A percentile compares a stretch with the other conserved stretches of the same genome.
Conservation (phyloP, 2,113 vertebrate species). For the Eudorcas thomsonii region DNA sequence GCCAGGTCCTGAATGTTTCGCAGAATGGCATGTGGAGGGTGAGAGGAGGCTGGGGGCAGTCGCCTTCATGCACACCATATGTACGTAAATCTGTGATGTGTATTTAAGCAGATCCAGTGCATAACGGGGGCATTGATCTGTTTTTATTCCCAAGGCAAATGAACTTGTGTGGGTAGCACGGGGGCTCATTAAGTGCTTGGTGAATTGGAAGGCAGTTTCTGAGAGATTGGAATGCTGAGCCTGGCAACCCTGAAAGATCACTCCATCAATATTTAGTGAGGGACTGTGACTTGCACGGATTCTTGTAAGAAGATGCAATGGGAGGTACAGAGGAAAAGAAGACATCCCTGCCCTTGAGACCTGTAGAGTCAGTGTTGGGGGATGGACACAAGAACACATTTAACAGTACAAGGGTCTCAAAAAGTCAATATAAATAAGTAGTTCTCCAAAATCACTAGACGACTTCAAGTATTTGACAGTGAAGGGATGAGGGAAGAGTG, state of each 20-base stretch:
- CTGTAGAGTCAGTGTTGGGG: background rate
- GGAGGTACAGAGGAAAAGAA: background rate
- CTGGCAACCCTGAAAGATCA: slow-evolving; percentile 13
- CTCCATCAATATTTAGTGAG: slow-evolving; percentile 20
- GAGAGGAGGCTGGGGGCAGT: background rate
- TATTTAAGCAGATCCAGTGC: slow-evolving; percentile 33
- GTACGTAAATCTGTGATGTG: background rate
- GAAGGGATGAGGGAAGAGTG: background rate
- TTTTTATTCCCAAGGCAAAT: slow-evolving; percentile 65
- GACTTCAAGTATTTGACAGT: background rate
- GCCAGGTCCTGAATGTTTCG: background rate
- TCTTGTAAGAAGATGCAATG: background rate
- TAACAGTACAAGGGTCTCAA: background rate
- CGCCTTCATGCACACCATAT: background rate
- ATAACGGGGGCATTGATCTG: slow-evolving; percentile 52
- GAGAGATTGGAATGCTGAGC: slow-evolving; percentile 41
- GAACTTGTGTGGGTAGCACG: slow-evolving; percentile 42
- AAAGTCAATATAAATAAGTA: background rate
- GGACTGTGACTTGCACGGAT: background rate
- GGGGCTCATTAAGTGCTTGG: slow-evolving; percentile 53
- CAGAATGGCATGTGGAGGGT: background rate
- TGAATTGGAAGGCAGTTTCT: slow-evolving; percentile 40
- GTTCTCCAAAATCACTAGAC: background rate
- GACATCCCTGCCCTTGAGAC: background rate
- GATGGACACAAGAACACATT: background rate